Percentiles rank a stretch among this genome's conserved stretches.
Evolutionary conservation across 2,113 vertebrate species (phyloP).

Genomic region (Cairina moschata): DNA sequence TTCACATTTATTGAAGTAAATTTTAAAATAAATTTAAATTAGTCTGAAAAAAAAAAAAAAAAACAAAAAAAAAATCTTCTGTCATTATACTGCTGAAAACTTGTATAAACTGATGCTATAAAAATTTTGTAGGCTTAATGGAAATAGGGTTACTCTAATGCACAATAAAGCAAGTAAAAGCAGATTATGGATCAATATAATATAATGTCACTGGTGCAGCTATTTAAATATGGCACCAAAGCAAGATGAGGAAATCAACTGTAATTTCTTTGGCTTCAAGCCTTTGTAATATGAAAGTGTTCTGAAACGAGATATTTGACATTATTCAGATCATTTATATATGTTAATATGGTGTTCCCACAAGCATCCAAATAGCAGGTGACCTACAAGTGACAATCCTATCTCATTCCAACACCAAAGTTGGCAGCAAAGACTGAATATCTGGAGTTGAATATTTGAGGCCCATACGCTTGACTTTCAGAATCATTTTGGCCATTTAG

Average conservation of each 20-base stretch:
- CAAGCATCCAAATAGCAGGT: neutral
- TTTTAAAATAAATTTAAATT: neutral
- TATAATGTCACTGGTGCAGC: neutral
- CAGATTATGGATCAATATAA: neutral
- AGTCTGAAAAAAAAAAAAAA: neutral
- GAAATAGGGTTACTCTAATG: neutral
- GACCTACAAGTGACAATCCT: neutral
- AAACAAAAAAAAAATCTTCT: neutral
- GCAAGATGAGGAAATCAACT: neutral
- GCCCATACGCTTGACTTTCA: neutral
- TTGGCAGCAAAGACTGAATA: constrained; percentile 2
- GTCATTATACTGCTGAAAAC: neutral
- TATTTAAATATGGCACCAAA: neutral
- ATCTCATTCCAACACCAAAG: neutral
- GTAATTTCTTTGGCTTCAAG: neutral
- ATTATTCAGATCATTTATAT: constrained; percentile 2
- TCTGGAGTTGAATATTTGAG: neutral
- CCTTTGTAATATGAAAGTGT: neutral
- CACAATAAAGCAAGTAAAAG: neutral
- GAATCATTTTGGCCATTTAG: neutral
- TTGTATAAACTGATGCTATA: neutral
- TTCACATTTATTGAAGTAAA: neutral
- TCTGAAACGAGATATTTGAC: neutral
- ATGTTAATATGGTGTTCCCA: neutral
- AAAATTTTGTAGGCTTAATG: neutral